Percentiles rank a stretch among this genome's conserved stretches.
phyloP scores from a whole-genome alignment of 1,140 invertebrate species.

The Bombus breviceps region DNA sequence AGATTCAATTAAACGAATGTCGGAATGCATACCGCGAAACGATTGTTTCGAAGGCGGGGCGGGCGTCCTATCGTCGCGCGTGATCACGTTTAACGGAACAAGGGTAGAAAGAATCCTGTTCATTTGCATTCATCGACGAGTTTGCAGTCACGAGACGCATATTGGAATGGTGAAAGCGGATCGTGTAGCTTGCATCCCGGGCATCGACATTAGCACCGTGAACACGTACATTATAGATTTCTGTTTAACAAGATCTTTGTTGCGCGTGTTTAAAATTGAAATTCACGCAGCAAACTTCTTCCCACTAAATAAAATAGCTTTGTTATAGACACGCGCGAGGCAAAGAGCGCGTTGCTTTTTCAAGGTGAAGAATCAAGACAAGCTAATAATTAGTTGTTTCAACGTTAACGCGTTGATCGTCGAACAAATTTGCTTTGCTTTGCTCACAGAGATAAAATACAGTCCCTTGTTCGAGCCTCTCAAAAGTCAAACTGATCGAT shows the following conservation, averaged over 20 bases:
- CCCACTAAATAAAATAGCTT: neutral
- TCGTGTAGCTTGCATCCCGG: neutral
- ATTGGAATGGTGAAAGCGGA: slow-evolving; percentile 12
- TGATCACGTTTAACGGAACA: neutral
- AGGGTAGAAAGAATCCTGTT: neutral
- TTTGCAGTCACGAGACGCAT: neutral
- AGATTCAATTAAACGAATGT: slow-evolving; percentile 28
- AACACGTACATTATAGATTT: slow-evolving; percentile 19
- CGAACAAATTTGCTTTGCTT: no score
- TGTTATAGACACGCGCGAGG: no score
- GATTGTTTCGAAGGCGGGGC: neutral
- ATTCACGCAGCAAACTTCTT: neutral
- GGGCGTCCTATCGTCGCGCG: neutral
- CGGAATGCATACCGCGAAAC: neutral
- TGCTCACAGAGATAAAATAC: no score
- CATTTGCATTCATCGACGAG: slow-evolving; percentile 18
- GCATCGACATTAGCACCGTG: slow-evolving; percentile 7
- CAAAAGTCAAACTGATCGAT: no score
- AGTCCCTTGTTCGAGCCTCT: no score
- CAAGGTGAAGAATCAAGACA: no score
- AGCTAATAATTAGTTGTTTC: no score
- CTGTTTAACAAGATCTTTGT: slow-evolving; percentile 13
- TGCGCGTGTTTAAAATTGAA: neutral
- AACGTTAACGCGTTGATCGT: no score
- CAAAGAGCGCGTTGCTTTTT: no score